Percentiles rank a stretch among this genome's conserved stretches.
phyloP scores from a whole-genome alignment of 37 sponge, comb jelly and placozoan genomes.

The Geodia barretti region DNA sequence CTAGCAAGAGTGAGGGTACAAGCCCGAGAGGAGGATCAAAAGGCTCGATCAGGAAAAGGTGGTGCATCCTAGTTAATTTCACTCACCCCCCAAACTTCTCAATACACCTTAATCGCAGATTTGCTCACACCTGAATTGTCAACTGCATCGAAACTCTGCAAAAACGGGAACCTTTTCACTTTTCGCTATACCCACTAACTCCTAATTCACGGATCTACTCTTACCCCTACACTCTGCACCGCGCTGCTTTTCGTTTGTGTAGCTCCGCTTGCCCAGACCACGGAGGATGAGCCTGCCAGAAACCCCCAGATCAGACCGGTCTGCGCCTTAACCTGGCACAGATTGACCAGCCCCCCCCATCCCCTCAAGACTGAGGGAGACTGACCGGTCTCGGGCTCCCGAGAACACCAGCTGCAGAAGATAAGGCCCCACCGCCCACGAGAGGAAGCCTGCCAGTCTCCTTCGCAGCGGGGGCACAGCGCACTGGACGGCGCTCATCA shows the following conservation, averaged over 20 bases:
- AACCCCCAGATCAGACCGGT: constrained; percentile 37
- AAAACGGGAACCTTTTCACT: no score
- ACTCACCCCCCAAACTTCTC: no score
- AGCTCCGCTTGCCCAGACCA: constrained; percentile 19
- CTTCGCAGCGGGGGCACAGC: constrained; percentile 33
- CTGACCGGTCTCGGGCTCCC: constrained; percentile 27
- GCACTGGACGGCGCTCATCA: constrained; percentile 47
- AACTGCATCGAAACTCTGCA: no score
- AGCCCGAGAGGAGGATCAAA: constrained; percentile 29
- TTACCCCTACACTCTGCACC: no score
- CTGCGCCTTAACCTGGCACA: constrained; percentile 44
- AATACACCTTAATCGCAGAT: no score
- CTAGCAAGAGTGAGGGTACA: background rate
- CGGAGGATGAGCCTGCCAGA: constrained; percentile 21
- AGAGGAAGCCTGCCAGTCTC: constrained; percentile 16
- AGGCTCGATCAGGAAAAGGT: constrained; percentile 27
- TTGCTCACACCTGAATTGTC: no score
- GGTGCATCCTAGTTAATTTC: background rate
- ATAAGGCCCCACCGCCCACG: background rate
- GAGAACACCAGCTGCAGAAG: no score
- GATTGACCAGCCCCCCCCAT: constrained; percentile 40
- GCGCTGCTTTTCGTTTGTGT: background rate
- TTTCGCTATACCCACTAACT: no score
- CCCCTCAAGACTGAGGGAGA: constrained; percentile 51
- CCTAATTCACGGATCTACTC: no score